Evolutionary conservation across 2,113 vertebrate species (phyloP).

Genomic region (Tachycineta bicolor): DNA sequence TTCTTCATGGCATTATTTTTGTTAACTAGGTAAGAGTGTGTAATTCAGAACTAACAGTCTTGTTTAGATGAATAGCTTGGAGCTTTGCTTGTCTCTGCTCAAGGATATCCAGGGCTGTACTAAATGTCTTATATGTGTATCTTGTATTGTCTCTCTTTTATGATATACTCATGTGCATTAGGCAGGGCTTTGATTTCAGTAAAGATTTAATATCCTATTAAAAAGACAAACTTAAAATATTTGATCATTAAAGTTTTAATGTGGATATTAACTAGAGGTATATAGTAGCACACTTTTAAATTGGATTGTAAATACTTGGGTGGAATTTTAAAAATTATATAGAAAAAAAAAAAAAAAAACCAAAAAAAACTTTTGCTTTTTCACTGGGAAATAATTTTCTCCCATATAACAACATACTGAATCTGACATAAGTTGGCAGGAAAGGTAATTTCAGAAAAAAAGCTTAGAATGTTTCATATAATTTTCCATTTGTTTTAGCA

Average conservation of each 20-base stretch:
- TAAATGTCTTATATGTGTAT: not conserved
- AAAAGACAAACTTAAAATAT: not conserved
- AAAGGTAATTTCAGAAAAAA: constrained; percentile 14
- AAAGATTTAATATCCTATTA: not conserved
- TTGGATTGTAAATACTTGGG: not conserved
- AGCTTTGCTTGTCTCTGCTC: not conserved
- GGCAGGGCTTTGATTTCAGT: not conserved
- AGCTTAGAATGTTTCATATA: not conserved
- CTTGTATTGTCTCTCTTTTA: not conserved
- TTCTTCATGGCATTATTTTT: not conserved
- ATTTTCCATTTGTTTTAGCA: constrained; percentile 15
- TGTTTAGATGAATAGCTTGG: not conserved
- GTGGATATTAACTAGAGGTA: not conserved
- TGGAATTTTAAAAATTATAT: not conserved
- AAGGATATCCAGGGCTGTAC: not conserved
- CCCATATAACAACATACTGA: not conserved
- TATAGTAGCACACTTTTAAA: not conserved
- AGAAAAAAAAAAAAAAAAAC: not conserved
- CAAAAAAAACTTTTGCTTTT: rapidly evolving
- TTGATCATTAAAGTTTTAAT: not conserved
- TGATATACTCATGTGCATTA: not conserved
- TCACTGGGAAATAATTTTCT: not conserved
- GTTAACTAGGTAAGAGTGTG: not conserved
- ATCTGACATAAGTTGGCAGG: not conserved
- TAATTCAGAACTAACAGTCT: not conserved